Evolutionary conservation across 2,888 invertebrate species (phyloP).

Genomic region (Melieria omissa): DNA sequence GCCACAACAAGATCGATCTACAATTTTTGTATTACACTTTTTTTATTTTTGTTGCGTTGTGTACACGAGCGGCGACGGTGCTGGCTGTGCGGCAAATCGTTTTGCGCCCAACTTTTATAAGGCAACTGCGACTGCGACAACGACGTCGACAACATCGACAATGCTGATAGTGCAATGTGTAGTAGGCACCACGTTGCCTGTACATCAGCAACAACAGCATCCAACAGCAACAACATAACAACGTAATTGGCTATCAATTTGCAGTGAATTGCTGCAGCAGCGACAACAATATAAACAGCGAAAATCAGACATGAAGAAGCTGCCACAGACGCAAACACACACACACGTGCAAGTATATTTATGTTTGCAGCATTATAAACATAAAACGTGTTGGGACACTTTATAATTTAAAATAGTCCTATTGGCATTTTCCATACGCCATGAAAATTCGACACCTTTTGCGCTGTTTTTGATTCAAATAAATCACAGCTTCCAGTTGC

Average conservation of each 20-base stretch:
- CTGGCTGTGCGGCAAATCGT: slow-evolving; percentile 8
- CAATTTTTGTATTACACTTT: slow-evolving; percentile 20
- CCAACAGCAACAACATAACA: slow-evolving; percentile 29
- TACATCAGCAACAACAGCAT: slow-evolving; percentile 4
- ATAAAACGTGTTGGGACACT: too few species aligned
- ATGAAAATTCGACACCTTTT: too few species aligned
- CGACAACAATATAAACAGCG: slow-evolving; percentile 49
- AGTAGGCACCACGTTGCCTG: not conserved
- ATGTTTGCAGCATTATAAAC: not conserved
- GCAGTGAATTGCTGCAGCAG: slow-evolving; percentile 62
- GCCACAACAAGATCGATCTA: slow-evolving; percentile 27
- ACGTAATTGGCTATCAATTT: slow-evolving; percentile 65
- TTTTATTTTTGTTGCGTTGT: slow-evolving; percentile 30
- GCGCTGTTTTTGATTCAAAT: too few species aligned
- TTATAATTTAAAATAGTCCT: too few species aligned
- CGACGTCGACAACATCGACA: slow-evolving; percentile 5
- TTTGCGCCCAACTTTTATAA: not conserved
- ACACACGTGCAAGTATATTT: not conserved
- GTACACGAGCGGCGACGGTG: slow-evolving; percentile 3
- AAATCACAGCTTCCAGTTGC: too few species aligned
- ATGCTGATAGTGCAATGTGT: not conserved
- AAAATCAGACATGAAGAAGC: not conserved
- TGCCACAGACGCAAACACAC: slow-evolving; percentile 3
- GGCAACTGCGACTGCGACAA: slow-evolving; percentile 17
- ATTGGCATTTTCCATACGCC: too few species aligned